Base-by-base conservation (phyloP, 2,888 invertebrate species). In the Campoplex capitator region DNA sequence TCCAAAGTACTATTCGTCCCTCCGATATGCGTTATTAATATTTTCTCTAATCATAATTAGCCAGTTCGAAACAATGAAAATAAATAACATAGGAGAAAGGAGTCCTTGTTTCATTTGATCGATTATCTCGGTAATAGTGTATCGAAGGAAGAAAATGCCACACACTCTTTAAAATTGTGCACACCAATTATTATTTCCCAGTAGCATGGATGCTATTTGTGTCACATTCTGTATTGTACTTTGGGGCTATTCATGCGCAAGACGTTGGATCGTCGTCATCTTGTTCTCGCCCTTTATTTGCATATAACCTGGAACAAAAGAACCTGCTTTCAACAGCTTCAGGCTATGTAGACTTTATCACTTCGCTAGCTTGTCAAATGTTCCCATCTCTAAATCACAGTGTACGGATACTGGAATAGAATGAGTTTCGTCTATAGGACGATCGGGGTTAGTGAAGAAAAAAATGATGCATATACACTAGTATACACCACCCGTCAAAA, bases 241-340 rank as follows among this genome's bases (percentile, higher is more conserved):
- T 80, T 18, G 62, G 56, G 70, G 70, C 35, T 62, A 56, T 84
- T 73, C 80, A 73, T 38, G 79, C 65, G 73, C 79, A 67, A 75
- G 68, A 56, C 42, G 82, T 45, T 38, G 32, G 70, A 8, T 42
- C 18, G 28, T 35, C 42, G 45, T 62, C 75, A 56, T 75, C 62
- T 23, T 8, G 7, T 58, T 73, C 3, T 48, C 32, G 11, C 45
- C 23, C 68, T 68, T 28, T 48, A 54, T 62, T 58, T 45, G 32
- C 45, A 35, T 70, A 45, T 79, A 35, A 13, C 74, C 13, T 18
- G 65, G 70, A 83, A 86, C 83, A 83, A 86, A 79, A 76, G 86
- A 76, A 58, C 70, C 28, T 83, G 68, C 78, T 77, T 82, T 62
- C 70, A 79, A 79, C 62, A 13, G 75, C 71, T 76, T 28, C 38